Evolutionary conservation across 35 echinoderm and acorn worm genomes (phyloP).

Genomic region (Apostichopus japonicus): DNA sequence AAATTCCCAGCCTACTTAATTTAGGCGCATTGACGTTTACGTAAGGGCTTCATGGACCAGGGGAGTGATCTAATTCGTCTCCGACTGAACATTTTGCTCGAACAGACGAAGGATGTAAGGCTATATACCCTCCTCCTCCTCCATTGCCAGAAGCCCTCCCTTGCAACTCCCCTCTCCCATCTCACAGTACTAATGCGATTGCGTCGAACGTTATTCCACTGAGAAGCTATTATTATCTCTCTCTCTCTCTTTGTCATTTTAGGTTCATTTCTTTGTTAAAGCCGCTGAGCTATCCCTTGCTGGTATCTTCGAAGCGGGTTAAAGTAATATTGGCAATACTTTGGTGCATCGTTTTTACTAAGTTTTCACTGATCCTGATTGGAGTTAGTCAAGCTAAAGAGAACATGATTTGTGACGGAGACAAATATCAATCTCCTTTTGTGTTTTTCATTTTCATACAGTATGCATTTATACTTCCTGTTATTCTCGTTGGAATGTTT

Average conservation of each 20-base stretch:
- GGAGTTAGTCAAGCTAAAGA: neutral
- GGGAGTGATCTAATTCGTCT: no score
- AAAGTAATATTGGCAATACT: neutral
- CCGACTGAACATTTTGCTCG: no score
- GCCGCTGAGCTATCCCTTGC: neutral
- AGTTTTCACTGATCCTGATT: neutral
- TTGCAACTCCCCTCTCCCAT: no score
- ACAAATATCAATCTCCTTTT: neutral
- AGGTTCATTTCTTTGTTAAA: constrained; percentile 30
- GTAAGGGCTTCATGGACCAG: no score
- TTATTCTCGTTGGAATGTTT: constrained; percentile 23
- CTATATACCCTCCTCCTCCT: no score
- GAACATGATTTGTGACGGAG: constrained; percentile 15
- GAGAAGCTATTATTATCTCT: neutral
- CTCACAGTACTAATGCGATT: no score
- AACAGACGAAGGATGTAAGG: no score
- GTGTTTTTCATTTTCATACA: neutral
- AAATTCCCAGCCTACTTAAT: no score
- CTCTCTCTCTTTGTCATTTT: neutral
- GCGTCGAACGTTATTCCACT: no score
- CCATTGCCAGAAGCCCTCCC: no score
- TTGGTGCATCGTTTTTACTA: neutral
- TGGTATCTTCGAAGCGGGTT: neutral
- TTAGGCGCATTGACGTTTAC: no score
- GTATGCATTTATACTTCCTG: neutral